These are phyloP conservation scores for Falco naumanni DNA, from an alignment of 2,797 vertebrate species.

Conservation along the genomic window DNA sequence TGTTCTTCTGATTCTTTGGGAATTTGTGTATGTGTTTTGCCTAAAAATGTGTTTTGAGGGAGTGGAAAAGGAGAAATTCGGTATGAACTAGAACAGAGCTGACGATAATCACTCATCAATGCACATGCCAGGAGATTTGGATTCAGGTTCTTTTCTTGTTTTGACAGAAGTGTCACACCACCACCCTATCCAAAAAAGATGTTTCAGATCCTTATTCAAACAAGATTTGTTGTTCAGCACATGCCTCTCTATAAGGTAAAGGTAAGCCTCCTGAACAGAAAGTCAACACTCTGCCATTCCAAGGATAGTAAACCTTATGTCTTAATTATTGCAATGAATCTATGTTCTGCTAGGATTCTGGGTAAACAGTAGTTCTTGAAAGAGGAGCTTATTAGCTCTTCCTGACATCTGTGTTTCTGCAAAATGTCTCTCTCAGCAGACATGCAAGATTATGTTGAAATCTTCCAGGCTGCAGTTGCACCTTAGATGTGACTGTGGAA, in stretches of 20 bases:
- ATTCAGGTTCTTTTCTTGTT: background rate
- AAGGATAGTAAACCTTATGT: background rate
- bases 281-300: background rate
- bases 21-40: background rate
- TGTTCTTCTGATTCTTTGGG: background rate
- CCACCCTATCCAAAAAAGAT: background rate
- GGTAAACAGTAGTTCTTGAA: background rate
- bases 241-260: background rate
- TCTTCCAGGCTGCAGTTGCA: background rate
- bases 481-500: background rate
- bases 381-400: background rate
- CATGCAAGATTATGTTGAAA: background rate
- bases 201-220: background rate
- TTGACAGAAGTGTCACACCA: background rate
- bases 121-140: background rate
- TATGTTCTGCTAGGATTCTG: background rate
- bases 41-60: background rate
- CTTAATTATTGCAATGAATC: background rate
- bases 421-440: background rate
- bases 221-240: background rate
- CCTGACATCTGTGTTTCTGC: background rate
- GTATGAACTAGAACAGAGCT: background rate
- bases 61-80: background rate
- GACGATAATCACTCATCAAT: background rate
- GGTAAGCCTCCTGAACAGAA: background rate